Base-by-base conservation (phyloP, 2,797 vertebrate species). In the Taeniopygia guttata region DNA sequence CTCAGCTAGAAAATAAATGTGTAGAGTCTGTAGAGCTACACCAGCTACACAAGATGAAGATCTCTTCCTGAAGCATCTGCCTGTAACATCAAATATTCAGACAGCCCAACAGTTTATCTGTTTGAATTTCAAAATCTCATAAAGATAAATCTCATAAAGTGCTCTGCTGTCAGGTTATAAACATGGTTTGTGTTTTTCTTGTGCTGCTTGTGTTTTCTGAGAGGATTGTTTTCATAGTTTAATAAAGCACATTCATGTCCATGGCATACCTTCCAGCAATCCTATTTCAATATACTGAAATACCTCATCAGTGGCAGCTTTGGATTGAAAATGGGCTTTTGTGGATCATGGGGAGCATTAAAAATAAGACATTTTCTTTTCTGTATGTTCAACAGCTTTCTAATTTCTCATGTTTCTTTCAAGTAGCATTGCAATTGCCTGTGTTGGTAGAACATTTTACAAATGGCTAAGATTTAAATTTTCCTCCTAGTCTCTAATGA, bases 91-190 rank as follows among this genome's bases (percentile, higher is more conserved):
- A 84, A 70, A 77, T 77, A 80, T 60, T 73, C 78, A 72, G 78
- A 72, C 32, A 92, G 13, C 42, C 86, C 43, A 80, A 77, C 34
- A 42, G 9, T 85, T 89, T 34, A 77, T 51, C 36, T 11, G 29
- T 80, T 87, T 55, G 58, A 80, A 91, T 93, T 93, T 80, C 64
- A 83, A 70, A 77, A 83, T 58, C 81, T 80, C 36, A 49, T 90
- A 16, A 79, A 76, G 46, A 64, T 40, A 56, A 70, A 73, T 91
- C 83, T 92, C 72, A 67, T 67, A 32, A 83, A 90, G 59, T 77
- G 54, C 45, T 87, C 32, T 56, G 66, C 66, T 89, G 54, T 51
- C 79, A 76, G 55, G 22, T 16, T 91, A 43, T 76, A 92, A 86
- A 76, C 38, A 43, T 11, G 22, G 34, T 40, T 76, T 84, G 8